These are phyloP conservation scores for Peromyscus polionotus DNA, from an alignment of 2,113 vertebrate species.

Conservation along the genomic window DNA sequence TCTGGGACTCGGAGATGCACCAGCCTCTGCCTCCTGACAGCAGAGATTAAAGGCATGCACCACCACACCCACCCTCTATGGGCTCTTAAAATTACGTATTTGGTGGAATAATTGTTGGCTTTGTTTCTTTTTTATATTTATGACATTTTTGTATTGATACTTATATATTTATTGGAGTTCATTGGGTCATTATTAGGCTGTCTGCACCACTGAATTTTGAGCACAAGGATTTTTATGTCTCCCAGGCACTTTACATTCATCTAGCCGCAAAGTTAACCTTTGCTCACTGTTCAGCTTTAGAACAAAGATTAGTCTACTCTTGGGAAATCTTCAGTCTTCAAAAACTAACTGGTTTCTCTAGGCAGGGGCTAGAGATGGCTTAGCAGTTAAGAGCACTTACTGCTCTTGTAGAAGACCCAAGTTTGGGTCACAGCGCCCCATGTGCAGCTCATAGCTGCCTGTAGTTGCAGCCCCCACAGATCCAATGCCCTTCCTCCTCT, in stretches of 20 bases:
- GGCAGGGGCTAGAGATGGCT: background rate
- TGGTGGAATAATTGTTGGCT: background rate
- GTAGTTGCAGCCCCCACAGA: background rate
- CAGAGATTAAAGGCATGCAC: background rate
- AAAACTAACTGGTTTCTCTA: slow-evolving; percentile 57
- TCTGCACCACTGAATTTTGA: background rate
- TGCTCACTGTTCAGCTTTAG: background rate
- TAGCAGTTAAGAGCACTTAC: background rate
- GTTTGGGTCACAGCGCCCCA: too few species aligned
- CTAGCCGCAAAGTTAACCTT: background rate
- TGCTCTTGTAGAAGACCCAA: background rate
- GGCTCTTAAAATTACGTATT: background rate
- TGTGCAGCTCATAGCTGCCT: background rate
- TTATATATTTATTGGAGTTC: background rate
- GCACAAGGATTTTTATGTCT: background rate
- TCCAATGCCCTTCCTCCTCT: background rate
- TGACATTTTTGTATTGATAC: slow-evolving; percentile 4
- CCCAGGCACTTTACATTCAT: background rate
- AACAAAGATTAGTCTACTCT: background rate
- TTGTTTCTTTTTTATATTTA: background rate
- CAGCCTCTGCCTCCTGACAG: background rate
- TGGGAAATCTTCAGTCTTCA: background rate
- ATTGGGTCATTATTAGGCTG: background rate
- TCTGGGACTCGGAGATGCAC: background rate
- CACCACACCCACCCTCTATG: background rate